These are phyloP conservation scores for Drosophila obscura DNA, from an alignment of 1,140 invertebrate species.

Conservation along the genomic window DNA sequence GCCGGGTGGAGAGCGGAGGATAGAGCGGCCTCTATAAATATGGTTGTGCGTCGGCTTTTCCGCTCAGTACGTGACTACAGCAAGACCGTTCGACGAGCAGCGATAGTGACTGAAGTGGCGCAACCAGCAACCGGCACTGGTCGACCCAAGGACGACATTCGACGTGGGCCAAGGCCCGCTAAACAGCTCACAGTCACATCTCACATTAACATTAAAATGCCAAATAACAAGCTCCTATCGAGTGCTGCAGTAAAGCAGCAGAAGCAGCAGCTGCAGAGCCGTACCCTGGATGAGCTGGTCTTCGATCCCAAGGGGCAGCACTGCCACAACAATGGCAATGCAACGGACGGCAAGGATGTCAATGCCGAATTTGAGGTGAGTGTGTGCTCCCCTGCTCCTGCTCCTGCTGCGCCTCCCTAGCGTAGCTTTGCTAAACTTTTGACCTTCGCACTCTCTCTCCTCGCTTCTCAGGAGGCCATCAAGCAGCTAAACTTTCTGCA, in stretches of 20 bases:
- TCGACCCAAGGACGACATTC: background rate
- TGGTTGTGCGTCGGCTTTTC: constrained; percentile 14
- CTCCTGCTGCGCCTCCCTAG: no score
- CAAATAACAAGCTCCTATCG: background rate
- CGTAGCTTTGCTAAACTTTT: background rate
- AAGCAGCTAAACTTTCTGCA: constrained; percentile 88
- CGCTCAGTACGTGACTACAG: constrained; percentile 18
- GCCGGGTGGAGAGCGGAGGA: background rate
- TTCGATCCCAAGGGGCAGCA: constrained; percentile 26
- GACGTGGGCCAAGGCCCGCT: background rate
- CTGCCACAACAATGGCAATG: background rate
- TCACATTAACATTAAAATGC: background rate
- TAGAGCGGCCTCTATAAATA: constrained; percentile 34
- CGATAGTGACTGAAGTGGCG: background rate
- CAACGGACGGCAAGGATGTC: background rate
- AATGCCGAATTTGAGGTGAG: constrained; percentile 33
- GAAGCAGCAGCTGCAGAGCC: background rate
- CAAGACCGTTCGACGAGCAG: constrained; percentile 7
- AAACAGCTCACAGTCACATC: background rate
- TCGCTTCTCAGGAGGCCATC: constrained; percentile 87
- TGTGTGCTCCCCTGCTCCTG: background rate
- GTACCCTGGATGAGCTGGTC: constrained; percentile 40
- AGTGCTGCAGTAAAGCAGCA: background rate
- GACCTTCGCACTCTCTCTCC: background rate
- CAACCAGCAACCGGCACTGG: constrained; percentile 6